Base-by-base conservation (phyloP, 2,888 invertebrate genomes). In the Micoletzkya japonica region DNA sequence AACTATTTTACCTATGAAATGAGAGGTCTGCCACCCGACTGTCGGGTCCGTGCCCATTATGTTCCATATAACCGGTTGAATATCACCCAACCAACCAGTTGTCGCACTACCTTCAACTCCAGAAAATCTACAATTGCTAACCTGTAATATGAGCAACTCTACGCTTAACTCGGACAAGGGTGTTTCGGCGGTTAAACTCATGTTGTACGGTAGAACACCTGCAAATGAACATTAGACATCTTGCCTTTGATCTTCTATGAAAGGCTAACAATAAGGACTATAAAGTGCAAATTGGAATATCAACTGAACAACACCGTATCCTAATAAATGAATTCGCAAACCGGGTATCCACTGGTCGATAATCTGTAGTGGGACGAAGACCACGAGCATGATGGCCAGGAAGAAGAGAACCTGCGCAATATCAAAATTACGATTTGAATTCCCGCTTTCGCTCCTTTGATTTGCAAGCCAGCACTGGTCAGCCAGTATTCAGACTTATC, bases 121-220 rank as follows among this genome's bases (percentile, higher is more conserved):
- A 52, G 24, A 14, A 52, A 52, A n/a, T 24, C 14, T 7, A 60
- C 37, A 34, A n/a, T n/a, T 4, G 58, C 54, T 30, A 20, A 80
- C 82, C 57, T 95, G 88, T 24, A 95, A 87, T 49, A 97, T 88
- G 24, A 88, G 82, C 68, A 98, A 87, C 86, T 98, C 97, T 84
- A 98, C 87, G 26, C 95, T 95, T 10, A 97, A 88, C 87, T 97
- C 97, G 87, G 93, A 95, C 28, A 95, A 92, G 77, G 90, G 89
- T 6, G 87, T 88, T 79, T 89, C 90, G 81, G 87, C 87, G 34
- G 88, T 88, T 71, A 89, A 85, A 74, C 93, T 92, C 20, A 98
- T 92, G 1, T 94, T 93, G 85, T 97, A 98, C 0, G 98, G 98
- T 80, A 98, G 88, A 87, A 95, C 93, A n/a, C 91, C 90, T 0